phyloP scores from a whole-genome alignment of 2,888 invertebrate species.

The Oxyteleia sp. region DNA sequence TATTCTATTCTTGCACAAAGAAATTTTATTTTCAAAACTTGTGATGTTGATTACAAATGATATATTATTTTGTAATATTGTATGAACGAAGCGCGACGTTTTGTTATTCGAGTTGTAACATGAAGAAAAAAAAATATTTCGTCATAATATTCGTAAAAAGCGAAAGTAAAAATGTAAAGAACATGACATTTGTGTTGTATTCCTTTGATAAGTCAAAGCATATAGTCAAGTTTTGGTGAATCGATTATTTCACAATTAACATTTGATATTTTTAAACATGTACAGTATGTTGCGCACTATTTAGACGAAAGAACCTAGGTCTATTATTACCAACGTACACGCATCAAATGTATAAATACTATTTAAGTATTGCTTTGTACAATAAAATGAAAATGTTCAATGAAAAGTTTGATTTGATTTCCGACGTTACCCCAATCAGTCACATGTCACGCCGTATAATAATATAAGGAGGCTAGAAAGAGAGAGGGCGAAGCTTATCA shows the following conservation, averaged over 20 bases:
- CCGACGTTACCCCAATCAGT: not conserved
- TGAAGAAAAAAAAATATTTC: slow-evolving; percentile 40
- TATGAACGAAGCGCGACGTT: slow-evolving; percentile 24
- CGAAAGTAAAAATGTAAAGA: slow-evolving; percentile 9
- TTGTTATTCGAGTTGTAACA: slow-evolving; percentile 25
- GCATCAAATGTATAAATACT: slow-evolving; percentile 82
- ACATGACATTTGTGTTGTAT: not conserved
- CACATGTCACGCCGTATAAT: not conserved
- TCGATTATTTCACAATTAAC: slow-evolving; percentile 77
- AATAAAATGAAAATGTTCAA: slow-evolving; percentile 85
- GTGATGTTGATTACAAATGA: slow-evolving; percentile 12
- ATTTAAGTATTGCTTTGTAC: slow-evolving; percentile 88
- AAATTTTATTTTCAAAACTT: slow-evolving; percentile 13
- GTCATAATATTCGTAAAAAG: slow-evolving; percentile 52
- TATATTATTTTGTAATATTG: slow-evolving; percentile 38
- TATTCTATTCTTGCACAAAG: not conserved
- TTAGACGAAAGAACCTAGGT: slow-evolving; percentile 80
- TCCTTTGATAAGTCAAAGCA: slow-evolving; percentile 10
- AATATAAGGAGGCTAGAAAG: slow-evolving; percentile 30
- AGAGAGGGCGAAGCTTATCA: slow-evolving; percentile 33
- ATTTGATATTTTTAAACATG: slow-evolving; percentile 79
- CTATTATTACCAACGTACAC: slow-evolving; percentile 77
- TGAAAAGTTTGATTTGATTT: slow-evolving; percentile 65
- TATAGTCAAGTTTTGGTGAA: slow-evolving; percentile 45
- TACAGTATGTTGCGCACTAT: slow-evolving; percentile 83